phyloP scores from a whole-genome alignment of 2,113 vertebrate species.

The Osmerus mordax region DNA sequence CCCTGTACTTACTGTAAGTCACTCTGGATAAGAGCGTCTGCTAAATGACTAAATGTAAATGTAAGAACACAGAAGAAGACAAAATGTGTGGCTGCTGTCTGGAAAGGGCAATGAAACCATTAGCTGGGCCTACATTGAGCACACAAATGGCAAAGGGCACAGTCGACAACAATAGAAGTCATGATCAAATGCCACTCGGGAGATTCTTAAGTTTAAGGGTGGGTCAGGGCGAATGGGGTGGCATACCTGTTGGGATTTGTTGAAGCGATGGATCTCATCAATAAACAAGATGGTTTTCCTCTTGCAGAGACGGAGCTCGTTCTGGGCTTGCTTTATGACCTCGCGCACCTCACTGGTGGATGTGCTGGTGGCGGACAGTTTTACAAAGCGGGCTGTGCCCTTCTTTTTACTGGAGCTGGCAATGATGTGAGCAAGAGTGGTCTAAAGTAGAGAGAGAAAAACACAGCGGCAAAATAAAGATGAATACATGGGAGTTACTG shows the following conservation, averaged over 20 bases:
- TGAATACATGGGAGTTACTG: neutral
- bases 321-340: constrained; percentile 93
- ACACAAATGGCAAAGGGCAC: neutral
- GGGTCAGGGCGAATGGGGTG: neutral
- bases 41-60: too few relatives aligned
- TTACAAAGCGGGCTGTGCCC: constrained; percentile 82
- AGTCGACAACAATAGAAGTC: neutral
- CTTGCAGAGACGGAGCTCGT: constrained; percentile 90
- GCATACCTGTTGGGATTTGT: constrained; percentile 94
- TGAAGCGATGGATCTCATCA: constrained; percentile 98
- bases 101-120: neutral
- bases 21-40: too few relatives aligned
- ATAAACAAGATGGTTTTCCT: constrained; percentile 96
- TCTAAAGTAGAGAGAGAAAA: constrained; percentile 72
- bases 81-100: neutral
- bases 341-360: constrained; percentile 88
- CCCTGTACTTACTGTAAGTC: too few relatives aligned
- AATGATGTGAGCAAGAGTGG: constrained; percentile 93
- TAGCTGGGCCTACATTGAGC: neutral
- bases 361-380: constrained; percentile 86
- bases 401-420: constrained; percentile 85
- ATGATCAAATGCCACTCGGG: too few relatives aligned
- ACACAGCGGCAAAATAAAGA: neutral
- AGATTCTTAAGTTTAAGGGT: too few relatives aligned
- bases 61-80: neutral